Percentiles rank a stretch among this genome's conserved stretches.
Evolutionary conservation across 2,113 vertebrate species (phyloP).

Genomic region (Bubo blakistoni): DNA sequence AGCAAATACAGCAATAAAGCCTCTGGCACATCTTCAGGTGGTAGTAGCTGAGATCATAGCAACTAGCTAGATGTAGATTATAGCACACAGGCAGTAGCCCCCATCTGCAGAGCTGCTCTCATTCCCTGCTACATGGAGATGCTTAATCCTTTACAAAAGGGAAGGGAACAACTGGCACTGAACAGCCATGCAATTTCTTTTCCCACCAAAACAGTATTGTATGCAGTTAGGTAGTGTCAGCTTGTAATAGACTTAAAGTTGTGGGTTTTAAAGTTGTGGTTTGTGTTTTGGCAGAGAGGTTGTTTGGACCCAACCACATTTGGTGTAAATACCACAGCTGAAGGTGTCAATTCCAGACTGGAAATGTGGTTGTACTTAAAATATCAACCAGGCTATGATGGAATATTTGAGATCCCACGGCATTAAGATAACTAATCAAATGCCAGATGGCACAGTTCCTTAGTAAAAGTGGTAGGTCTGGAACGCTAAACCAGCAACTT

Average conservation of each 20-base stretch:
- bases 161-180: not conserved
- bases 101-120: not conserved
- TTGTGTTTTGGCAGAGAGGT: not conserved
- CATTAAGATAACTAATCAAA: not conserved
- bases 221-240: not conserved
- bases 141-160: not conserved
- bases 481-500: not conserved
- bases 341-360: not conserved
- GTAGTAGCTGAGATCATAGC: not conserved
- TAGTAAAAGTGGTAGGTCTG: not conserved
- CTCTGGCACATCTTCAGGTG: not conserved
- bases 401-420: not conserved
- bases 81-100: not conserved
- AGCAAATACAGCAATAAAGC: not conserved
- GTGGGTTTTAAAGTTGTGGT: not conserved
- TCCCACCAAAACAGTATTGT: not conserved
- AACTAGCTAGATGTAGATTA: not conserved
- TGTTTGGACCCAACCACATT: not conserved
- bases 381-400: not conserved
- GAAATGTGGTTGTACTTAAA: not conserved
- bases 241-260: not conserved
- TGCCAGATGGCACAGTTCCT: not conserved
- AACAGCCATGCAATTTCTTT: not conserved
- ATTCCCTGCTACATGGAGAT: not conserved
- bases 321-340: not conserved